phyloP scores from a whole-genome alignment of 2,888 invertebrate species.

The Amphipoea lucens region DNA sequence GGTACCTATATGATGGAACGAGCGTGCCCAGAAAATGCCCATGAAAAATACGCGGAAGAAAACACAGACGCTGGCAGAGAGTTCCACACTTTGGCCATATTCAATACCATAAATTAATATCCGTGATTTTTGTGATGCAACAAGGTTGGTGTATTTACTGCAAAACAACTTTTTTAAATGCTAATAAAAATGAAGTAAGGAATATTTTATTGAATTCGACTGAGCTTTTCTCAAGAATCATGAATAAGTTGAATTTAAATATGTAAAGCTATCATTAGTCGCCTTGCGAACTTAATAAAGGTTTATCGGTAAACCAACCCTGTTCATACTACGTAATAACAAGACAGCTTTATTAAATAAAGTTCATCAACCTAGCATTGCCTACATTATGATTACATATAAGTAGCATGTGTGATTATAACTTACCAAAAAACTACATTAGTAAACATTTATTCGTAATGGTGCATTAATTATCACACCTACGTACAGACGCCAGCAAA shows the following conservation, averaged over 20 bases:
- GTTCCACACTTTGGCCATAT: not conserved
- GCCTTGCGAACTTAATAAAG: conserved; percentile 19
- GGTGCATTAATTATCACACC: not conserved
- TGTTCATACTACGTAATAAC: not conserved
- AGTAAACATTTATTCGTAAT: conserved; percentile 19
- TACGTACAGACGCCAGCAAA: too few relatives aligned
- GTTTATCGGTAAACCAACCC: not conserved
- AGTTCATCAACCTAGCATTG: conserved; percentile 20
- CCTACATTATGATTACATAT: not conserved
- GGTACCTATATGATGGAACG: not conserved
- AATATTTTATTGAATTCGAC: not conserved
- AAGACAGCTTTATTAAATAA: not conserved
- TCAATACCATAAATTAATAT: not conserved
- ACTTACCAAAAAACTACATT: conserved; percentile 3
- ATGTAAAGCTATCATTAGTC: conserved; percentile 5
- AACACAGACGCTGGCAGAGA: not conserved
- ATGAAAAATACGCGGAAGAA: not conserved
- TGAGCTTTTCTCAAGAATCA: not conserved
- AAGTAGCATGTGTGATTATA: conserved; percentile 4
- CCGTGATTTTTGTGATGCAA: not conserved
- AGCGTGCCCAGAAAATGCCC: not conserved
- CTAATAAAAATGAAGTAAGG: conserved; percentile 10
- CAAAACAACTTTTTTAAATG: conserved; percentile 6
- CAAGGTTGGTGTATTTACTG: not conserved
- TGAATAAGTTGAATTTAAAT: conserved; percentile 9